Evolutionary conservation across 2,797 vertebrate species (phyloP).

Genomic region (Australoheros facetus): DNA sequence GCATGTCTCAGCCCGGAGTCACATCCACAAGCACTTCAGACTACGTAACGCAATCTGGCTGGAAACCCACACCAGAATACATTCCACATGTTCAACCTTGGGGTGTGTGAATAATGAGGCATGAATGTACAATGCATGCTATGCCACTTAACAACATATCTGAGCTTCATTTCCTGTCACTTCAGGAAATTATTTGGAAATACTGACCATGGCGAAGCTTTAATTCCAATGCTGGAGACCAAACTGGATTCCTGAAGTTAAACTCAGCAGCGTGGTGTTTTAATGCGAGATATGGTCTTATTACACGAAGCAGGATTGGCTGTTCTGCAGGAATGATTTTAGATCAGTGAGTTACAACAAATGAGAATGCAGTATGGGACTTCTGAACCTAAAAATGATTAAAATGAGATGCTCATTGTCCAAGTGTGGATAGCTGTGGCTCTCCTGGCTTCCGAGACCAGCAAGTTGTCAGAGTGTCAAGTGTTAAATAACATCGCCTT

Average conservation of each 20-base stretch:
- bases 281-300: not conserved
- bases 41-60: conserved; percentile 46
- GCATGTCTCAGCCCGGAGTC: conserved; percentile 45
- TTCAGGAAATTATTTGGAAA: conserved; percentile 43
- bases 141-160: conserved; percentile 26
- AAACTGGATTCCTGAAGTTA: conserved; percentile 25
- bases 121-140: conserved; percentile 28
- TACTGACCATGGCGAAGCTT: conserved; percentile 16
- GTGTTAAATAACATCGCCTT: not conserved
- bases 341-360: not conserved
- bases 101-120: conserved; percentile 55
- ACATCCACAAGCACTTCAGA: conserved; percentile 18
- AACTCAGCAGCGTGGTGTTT: not conserved
- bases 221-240: conserved; percentile 17
- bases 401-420: not conserved
- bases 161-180: conserved; percentile 51
- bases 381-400: not conserved
- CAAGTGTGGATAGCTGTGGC: not conserved
- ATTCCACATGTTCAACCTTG: conserved; percentile 46
- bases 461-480: not conserved
- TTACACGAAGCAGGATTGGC: not conserved
- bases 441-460: not conserved
- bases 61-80: conserved; percentile 35
- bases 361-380: not conserved
- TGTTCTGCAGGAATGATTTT: not conserved